phyloP scores from a whole-genome alignment of 2,888 invertebrate genomes.

The Drosophila mimica region DNA sequence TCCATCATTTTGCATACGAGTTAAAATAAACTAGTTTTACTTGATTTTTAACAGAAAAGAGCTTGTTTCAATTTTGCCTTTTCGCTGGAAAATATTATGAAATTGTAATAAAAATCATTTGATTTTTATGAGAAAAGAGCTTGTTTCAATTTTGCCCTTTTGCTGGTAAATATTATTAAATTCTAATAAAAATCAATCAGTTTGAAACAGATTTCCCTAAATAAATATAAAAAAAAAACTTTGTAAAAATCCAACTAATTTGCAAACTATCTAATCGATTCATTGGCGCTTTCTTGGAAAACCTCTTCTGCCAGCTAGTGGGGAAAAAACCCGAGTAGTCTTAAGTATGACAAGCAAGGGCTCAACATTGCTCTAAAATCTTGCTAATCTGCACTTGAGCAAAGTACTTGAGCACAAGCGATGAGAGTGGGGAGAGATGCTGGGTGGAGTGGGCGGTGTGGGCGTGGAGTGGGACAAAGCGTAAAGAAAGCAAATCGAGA shows the following conservation, averaged over 20 bases:
- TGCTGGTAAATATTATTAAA: background rate
- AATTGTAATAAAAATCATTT: no score
- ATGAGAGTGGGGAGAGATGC: background rate
- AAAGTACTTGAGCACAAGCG: conserved; percentile 50
- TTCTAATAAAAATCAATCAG: background rate
- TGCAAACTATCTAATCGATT: background rate
- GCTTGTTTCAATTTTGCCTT: no score
- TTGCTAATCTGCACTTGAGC: conserved; percentile 75
- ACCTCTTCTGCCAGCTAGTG: conserved; percentile 30
- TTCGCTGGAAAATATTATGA: no score
- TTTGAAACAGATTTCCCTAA: fast-evolving
- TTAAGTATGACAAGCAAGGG: conserved; percentile 29
- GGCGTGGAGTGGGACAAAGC: background rate
- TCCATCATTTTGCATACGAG: conserved; percentile 8
- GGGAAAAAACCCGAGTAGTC: conserved; percentile 21
- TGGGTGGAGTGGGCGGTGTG: background rate
- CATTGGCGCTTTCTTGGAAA: conserved; percentile 16
- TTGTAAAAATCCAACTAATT: background rate
- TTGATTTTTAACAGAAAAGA: background rate
- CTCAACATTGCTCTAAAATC: conserved; percentile 64
- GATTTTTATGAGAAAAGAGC: background rate
- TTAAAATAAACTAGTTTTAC: background rate
- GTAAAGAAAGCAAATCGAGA: conserved; percentile 51
- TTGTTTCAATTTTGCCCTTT: no score
- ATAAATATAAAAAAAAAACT: background rate